Conservation (phyloP, 37 sponge, comb jelly and placozoan genomes). For the Dysidea cf. avara region DNA sequence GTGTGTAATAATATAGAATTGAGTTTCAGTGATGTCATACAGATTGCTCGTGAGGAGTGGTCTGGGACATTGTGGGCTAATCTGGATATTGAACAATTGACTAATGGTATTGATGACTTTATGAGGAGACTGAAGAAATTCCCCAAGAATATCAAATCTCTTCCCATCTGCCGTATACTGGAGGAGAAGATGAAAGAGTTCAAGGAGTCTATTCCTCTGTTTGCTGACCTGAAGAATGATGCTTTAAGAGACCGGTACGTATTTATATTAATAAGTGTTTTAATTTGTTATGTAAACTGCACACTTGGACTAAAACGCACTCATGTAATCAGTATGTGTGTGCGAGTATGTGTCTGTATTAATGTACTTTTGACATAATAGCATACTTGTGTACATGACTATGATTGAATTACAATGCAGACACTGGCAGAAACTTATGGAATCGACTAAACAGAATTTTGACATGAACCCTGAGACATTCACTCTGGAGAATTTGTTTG, state of each 20-base stretch:
- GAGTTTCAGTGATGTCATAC: neutral
- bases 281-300: too few relatives aligned
- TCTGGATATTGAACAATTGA: conserved; percentile 86
- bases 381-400: neutral
- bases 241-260: conserved; percentile 88
- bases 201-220: conserved; percentile 97
- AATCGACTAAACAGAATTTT: conserved; percentile 93
- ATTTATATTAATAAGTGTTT: too few relatives aligned
- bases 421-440: conserved; percentile 98
- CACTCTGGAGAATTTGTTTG: conserved; percentile 96
- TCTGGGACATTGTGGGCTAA: conserved; percentile 96
- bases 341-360: neutral
- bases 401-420: conserved; percentile 12
- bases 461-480: conserved; percentile 99
- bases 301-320: too few relatives aligned
- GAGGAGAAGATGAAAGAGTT: conserved; percentile 97
- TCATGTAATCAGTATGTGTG: too few relatives aligned
- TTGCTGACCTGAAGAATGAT: conserved; percentile 97
- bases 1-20: too few relatives aligned
- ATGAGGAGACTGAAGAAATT: conserved; percentile 75
- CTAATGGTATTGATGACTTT: conserved; percentile 95
- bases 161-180: conserved; percentile 86
- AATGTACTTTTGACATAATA: neutral
- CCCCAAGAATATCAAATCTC: conserved; percentile 90
- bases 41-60: conserved; percentile 97